Evolutionary conservation across 2,888 invertebrate genomes (phyloP).

Genomic region (Pristionchus maxplancki): DNA sequence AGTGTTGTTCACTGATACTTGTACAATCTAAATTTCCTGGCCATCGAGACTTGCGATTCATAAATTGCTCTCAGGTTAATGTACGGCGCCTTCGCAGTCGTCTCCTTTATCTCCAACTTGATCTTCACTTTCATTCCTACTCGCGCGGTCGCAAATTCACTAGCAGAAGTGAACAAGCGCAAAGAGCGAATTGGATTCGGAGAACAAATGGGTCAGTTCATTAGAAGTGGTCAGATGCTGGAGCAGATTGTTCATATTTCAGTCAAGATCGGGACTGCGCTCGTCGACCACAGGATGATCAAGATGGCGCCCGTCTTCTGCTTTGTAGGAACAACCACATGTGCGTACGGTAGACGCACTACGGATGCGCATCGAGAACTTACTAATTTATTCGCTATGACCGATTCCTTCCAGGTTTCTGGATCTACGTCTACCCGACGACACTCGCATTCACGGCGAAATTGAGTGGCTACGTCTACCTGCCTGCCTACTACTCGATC

Average conservation of each 20-base stretch:
- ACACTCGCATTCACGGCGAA: slow-evolving; percentile 20
- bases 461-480: slow-evolving; percentile 25
- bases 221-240: background rate
- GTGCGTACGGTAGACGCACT: background rate
- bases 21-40: background rate
- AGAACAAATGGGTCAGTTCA: slow-evolving; percentile 4
- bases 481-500: slow-evolving; percentile 48
- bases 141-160: slow-evolving; percentile 42
- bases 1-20: background rate
- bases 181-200: background rate
- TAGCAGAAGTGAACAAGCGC: slow-evolving; percentile 1
- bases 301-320: slow-evolving; percentile 47
- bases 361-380: background rate
- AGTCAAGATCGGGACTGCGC: slow-evolving; percentile 5
- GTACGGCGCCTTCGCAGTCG: slow-evolving; percentile 37
- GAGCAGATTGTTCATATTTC: background rate
- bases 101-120: slow-evolving; percentile 52
- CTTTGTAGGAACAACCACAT: slow-evolving; percentile 28
- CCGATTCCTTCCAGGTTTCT: background rate
- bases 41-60: background rate
- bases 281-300: background rate
- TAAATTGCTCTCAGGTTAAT: background rate
- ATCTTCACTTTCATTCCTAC: slow-evolving; percentile 53
- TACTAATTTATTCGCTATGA: no score
- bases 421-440: slow-evolving; percentile 51